A percentile compares a stretch with the other conserved stretches of the same genome.
Evolutionary conservation across 2,113 vertebrate genomes (phyloP).

Genomic region (Myocastor coypus): DNA sequence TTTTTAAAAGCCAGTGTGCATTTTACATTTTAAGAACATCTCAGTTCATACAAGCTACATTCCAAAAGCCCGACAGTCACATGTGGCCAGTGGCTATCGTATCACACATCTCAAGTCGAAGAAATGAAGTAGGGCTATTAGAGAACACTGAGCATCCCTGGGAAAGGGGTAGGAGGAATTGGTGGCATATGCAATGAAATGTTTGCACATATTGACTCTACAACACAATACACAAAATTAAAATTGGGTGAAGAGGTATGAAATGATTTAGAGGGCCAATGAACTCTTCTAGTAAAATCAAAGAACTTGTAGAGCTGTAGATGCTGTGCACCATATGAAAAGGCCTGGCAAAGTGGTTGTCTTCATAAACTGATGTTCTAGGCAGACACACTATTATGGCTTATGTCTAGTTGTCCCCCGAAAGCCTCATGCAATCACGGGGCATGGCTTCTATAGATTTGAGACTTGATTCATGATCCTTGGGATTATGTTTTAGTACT

Average conservation of each 20-base stretch:
- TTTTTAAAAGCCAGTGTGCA: background rate
- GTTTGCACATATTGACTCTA: background rate
- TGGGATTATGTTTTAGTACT: too few species aligned
- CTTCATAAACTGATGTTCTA: background rate
- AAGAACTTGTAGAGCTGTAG: background rate
- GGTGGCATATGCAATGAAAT: background rate
- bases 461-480: too few species aligned
- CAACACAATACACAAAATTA: background rate
- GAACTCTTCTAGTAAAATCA: background rate
- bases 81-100: background rate
- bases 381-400: too few species aligned
- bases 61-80: background rate
- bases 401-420: too few species aligned
- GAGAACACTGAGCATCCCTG: background rate
- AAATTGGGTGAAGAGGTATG: background rate
- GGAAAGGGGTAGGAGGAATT: background rate
- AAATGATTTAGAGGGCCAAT: background rate
- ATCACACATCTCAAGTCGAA: background rate
- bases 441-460: too few species aligned
- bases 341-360: background rate
- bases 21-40: background rate
- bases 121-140: background rate
- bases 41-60: background rate
- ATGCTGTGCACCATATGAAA: background rate
- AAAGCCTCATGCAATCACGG: too few species aligned